Evolutionary conservation across 1,140 invertebrate genomes (phyloP).

Genomic region (Calephelis nemesis): DNA sequence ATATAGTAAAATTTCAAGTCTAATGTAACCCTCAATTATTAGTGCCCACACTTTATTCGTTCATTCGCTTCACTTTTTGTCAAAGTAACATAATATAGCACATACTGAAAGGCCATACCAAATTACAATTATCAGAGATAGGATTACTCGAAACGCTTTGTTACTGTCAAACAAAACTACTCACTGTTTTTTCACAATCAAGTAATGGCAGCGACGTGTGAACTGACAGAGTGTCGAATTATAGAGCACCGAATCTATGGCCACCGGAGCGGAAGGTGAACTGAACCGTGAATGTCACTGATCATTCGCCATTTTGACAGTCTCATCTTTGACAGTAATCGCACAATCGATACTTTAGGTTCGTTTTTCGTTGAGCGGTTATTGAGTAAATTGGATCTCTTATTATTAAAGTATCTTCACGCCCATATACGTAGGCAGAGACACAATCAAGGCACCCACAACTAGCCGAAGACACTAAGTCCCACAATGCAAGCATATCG

Average conservation of each 20-base stretch:
- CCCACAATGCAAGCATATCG: too few relatives aligned
- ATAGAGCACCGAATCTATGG: slow-evolving; percentile 44
- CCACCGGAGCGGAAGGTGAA: slow-evolving; percentile 37
- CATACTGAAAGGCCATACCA: neutral
- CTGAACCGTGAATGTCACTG: slow-evolving; percentile 54
- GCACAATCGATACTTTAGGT: too few relatives aligned
- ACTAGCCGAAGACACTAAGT: too few relatives aligned
- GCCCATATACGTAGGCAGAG: too few relatives aligned
- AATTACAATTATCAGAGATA: neutral
- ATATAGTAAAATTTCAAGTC: too few relatives aligned
- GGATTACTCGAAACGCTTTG: slow-evolving; percentile 23
- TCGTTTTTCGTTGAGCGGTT: too few relatives aligned
- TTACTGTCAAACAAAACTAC: slow-evolving; percentile 25
- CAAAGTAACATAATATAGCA: neutral
- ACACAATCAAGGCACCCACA: too few relatives aligned
- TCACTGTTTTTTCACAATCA: slow-evolving; percentile 13
- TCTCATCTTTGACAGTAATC: neutral
- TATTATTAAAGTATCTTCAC: too few relatives aligned
- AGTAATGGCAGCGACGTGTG: neutral
- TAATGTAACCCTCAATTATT: too few relatives aligned
- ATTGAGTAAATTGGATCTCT: too few relatives aligned
- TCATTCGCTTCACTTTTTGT: too few relatives aligned
- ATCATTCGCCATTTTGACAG: slow-evolving; percentile 36
- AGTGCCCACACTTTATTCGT: too few relatives aligned
- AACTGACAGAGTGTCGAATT: slow-evolving; percentile 40